Conservation (phyloP, 2,888 invertebrate species). For the Bhutanitis thaidina region DNA sequence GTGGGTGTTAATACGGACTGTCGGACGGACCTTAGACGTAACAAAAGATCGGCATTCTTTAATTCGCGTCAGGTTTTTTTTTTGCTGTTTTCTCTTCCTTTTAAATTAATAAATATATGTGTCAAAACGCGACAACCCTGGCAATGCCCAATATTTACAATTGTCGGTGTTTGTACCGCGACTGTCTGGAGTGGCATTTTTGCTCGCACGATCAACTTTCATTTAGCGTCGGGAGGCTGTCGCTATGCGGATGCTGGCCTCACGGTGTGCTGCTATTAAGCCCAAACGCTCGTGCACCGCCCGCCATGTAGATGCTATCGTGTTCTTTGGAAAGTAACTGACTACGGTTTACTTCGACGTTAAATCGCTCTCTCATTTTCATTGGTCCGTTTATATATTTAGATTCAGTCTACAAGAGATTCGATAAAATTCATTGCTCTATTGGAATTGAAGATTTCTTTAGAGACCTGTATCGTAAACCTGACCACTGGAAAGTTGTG, state of each 20-base stretch:
- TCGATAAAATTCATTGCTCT: no score
- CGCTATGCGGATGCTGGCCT: conserved; percentile 75
- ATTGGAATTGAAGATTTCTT: no score
- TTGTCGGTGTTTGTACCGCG: conserved; percentile 44
- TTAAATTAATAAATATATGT: no score
- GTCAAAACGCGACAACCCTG: conserved; percentile 7
- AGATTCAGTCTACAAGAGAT: conserved; percentile 1
- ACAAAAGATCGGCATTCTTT: no score
- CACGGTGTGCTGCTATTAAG: conserved; percentile 66
- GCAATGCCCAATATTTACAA: conserved; percentile 14
- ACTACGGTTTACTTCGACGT: conserved; percentile 48
- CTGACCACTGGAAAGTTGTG: no score
- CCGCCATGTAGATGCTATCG: conserved; percentile 73
- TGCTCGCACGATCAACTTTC: conserved; percentile 70
- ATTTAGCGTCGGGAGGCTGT: conserved; percentile 72
- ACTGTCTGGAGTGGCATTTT: conserved; percentile 54
- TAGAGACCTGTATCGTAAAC: no score
- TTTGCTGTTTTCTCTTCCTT: no score
- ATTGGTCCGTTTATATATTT: conserved; percentile 24
- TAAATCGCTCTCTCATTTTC: conserved; percentile 35
- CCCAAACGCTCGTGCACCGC: conserved; percentile 64
- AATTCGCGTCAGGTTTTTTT: no score
- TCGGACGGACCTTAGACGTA: no score
- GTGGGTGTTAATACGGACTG: no score
- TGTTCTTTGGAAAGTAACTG: conserved; percentile 69